Percentiles rank a stretch among this genome's conserved stretches.
Evolutionary conservation across 2,888 invertebrate genomes (phyloP).

Genomic region (Coleophora deauratella): DNA sequence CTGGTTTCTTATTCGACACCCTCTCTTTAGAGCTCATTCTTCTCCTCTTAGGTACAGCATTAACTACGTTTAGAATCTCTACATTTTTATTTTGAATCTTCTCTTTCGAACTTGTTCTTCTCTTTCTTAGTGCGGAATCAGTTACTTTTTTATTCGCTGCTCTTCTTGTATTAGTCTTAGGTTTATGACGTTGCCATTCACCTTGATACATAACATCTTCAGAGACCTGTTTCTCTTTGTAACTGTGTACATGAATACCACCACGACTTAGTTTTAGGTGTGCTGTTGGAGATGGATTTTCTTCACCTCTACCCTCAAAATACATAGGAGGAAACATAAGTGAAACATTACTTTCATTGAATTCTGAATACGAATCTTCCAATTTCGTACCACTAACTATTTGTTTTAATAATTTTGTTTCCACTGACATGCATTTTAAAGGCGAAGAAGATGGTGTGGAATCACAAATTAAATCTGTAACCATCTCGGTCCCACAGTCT

Average conservation of each 20-base stretch:
- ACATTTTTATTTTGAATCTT: neutral
- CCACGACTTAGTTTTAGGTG: conserved; percentile 40
- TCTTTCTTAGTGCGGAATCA: conserved; percentile 2
- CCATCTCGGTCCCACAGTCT: conserved; percentile 20
- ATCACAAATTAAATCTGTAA: conserved; percentile 1
- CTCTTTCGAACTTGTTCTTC: conserved; percentile 5
- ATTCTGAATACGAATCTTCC: conserved; percentile 29
- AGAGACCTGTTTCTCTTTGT: conserved; percentile 39
- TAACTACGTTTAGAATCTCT: conserved; percentile 1
- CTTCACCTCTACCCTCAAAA: conserved; percentile 8
- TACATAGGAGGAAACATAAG: neutral
- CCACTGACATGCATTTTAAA: conserved; percentile 10
- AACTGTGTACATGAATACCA: conserved; percentile 56
- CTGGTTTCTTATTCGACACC: conserved; percentile 4
- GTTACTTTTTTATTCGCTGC: conserved; percentile 1
- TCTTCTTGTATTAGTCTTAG: conserved; percentile 19
- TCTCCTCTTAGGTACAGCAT: conserved; percentile 14
- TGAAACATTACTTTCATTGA: conserved; percentile 18
- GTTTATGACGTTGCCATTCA: conserved; percentile 42
- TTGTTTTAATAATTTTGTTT: conserved; percentile 26
- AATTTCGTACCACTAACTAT: conserved; percentile 25
- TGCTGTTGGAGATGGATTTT: conserved; percentile 12
- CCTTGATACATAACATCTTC: conserved; percentile 62
- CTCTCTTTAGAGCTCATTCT: conserved; percentile 23
- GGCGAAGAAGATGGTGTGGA: conserved; percentile 3